Evolutionary conservation across 2,888 invertebrate species (phyloP).

Genomic region (Hydraecia micacea): DNA sequence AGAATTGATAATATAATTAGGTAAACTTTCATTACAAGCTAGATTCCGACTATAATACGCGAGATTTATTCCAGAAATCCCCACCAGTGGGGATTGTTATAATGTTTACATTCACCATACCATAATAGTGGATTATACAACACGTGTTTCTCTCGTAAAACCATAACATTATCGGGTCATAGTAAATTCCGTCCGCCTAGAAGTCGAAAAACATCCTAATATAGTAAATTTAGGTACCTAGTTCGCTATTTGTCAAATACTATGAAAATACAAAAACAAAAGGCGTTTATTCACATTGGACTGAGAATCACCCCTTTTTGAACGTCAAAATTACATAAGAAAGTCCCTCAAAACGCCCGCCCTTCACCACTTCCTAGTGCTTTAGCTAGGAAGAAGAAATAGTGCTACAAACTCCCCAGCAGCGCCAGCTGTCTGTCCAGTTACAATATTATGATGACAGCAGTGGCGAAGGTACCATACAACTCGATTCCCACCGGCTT

Average conservation of each 20-base stretch:
- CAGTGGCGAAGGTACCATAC: no score
- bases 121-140: constrained; percentile 8
- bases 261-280: not conserved
- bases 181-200: not conserved
- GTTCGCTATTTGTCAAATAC: not conserved
- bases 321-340: not conserved
- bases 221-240: no score
- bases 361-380: not conserved
- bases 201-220: not conserved
- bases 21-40: constrained; percentile 16
- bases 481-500: no score
- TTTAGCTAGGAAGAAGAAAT: not conserved
- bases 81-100: no score
- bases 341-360: not conserved
- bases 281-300: not conserved
- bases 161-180: not conserved
- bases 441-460: no score
- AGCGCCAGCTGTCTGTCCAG: not conserved
- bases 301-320: not conserved
- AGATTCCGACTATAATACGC: not conserved
- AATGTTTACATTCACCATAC: not conserved
- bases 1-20: constrained; percentile 9
- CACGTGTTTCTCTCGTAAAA: constrained; percentile 10
- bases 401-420: not conserved
- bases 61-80: no score